Evolutionary conservation across 2,113 vertebrate species (phyloP).

Genomic region (Catagonus wagneri): DNA sequence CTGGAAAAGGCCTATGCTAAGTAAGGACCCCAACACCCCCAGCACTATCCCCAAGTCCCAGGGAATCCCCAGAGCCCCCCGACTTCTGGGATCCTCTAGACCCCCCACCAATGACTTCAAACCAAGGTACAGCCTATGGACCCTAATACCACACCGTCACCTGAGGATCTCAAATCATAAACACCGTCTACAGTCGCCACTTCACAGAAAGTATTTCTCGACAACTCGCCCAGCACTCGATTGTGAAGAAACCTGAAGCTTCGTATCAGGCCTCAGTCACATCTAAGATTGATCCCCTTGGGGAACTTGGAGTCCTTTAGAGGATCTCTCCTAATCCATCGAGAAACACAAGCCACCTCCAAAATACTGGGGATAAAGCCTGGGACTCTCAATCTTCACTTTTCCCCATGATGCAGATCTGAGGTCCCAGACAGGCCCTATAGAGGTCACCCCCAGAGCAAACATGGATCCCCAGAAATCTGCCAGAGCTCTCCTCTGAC

Average conservation of each 20-base stretch:
- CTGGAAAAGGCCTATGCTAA: conserved; percentile 89
- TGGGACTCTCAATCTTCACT: neutral
- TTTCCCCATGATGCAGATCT: neutral
- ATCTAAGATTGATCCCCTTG: neutral
- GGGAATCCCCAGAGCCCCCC: fast-evolving
- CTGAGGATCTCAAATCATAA: neutral
- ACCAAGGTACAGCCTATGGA: neutral
- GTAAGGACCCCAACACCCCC: conserved; percentile 65
- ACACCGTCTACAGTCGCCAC: neutral
- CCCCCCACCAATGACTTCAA: neutral
- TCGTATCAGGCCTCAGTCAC: neutral
- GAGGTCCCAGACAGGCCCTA: neutral
- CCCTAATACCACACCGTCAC: neutral
- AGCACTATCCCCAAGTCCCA: neutral
- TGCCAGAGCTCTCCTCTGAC: neutral
- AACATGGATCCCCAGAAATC: neutral
- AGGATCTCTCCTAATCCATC: neutral
- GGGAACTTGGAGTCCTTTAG: neutral
- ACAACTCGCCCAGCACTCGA: neutral
- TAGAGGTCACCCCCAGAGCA: neutral
- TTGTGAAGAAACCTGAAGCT: neutral
- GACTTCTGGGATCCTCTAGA: neutral
- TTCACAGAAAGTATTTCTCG: neutral
- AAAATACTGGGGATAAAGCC: neutral
- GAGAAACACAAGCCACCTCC: neutral